These are phyloP conservation scores for Podocnemis expansa DNA, from an alignment of 2,113 vertebrate genomes.

Conservation along the genomic window DNA sequence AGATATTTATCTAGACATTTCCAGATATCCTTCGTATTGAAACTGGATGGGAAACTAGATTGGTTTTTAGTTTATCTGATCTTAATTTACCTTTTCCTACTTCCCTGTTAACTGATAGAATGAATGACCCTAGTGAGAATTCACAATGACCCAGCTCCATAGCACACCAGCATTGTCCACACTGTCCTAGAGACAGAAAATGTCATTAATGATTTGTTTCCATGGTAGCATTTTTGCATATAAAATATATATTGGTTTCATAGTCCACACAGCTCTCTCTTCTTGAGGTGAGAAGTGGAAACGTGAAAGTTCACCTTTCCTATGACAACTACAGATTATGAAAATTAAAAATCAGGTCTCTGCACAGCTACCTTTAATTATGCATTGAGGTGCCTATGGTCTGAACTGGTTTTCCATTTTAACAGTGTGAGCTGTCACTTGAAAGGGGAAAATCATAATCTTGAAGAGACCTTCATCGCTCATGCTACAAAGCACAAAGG, in stretches of 20 bases:
- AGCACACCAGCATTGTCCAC: background rate
- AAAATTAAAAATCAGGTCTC: background rate
- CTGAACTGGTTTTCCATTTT: background rate
- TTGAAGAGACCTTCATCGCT: background rate
- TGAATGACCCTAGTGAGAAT: background rate
- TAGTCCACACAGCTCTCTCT: background rate
- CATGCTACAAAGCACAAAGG: background rate
- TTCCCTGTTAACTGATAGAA: accelerated
- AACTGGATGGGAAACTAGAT: background rate
- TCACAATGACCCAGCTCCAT: background rate
- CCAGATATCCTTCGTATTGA: background rate
- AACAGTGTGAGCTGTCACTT: background rate
- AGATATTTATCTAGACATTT: background rate
- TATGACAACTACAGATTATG: background rate
- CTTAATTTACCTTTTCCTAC: background rate
- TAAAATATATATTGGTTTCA: background rate
- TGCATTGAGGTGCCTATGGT: background rate
- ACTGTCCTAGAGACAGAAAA: background rate
- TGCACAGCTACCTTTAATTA: background rate
- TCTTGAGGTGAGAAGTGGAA: background rate
- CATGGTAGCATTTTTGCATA: background rate
- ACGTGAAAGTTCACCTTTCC: background rate
- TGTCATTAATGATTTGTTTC: background rate
- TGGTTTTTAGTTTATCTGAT: background rate
- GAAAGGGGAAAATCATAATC: background rate